Base-by-base conservation (phyloP, 2,113 vertebrate genomes). In the Thalassoma bifasciatum region DNA sequence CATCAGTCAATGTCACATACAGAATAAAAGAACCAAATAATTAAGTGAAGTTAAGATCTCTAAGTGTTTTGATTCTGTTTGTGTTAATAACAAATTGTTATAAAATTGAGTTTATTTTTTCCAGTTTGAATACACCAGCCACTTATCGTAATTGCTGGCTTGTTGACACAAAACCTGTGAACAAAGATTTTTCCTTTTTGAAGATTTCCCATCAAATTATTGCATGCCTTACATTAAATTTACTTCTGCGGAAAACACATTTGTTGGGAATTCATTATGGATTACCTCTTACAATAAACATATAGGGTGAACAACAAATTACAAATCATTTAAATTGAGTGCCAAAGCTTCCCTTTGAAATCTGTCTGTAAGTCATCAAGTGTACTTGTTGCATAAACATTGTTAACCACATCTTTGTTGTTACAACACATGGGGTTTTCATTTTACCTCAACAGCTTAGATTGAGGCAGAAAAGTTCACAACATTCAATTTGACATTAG, bases 361-460 rank as follows among this genome's bases (percentile, higher is more conserved):
- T 46, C 6, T 10, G 17, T 46, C 22, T 52, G 49, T 1, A 34
- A 62, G 61, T 64, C 37, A 62, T 21, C 42, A 24, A 11, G 46
- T 42, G 36, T 21, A 61, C 14, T 59, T 22, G 47, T 9, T 22
- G 60, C 42, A 74, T 23, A 44, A 72, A 12, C 26, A 75, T 67
- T 37, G 34, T 4, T 42, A 53, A 30, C 56, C 34, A 62, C 37
- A 57, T 61, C n/a, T 49, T 62, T 38, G 36, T 24, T 49, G 13
- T 40, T 49, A 64, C 19, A 47, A 77, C 47, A 54, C 8, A 49
- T 19, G 53, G 57, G 1, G 19, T n/a, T 52, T 62, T 66, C 49
- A 71, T 8, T 56, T 59, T 10, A 76, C 74, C 75, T 82, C 76
- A 85, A 57, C 8, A 9, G 66, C 66, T 85, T 79, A 82, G 76